A percentile compares a stretch with the other conserved stretches of the same genome.
phyloP scores from a whole-genome alignment of 1,140 invertebrate species.

The Lasioglossum baleicum region DNA sequence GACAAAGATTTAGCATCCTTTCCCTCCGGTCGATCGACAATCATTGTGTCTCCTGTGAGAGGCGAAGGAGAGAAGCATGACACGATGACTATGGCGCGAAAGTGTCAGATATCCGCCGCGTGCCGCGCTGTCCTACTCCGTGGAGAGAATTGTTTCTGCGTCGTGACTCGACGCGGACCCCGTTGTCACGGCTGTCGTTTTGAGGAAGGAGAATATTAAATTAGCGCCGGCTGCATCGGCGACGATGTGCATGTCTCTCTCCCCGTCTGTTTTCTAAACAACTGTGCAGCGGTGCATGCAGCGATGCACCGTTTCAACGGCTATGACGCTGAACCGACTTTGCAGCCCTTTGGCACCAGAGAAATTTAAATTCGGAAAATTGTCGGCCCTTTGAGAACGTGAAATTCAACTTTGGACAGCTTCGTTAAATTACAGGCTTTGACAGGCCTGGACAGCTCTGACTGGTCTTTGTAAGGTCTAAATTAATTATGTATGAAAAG shows the following conservation, averaged over 20 bases:
- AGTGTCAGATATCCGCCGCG: constrained; percentile 54
- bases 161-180: constrained; percentile 63
- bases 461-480: too few species aligned
- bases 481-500: too few species aligned
- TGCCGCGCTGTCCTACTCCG: constrained; percentile 44
- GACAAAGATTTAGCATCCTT: too few species aligned
- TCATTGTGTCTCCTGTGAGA: not conserved
- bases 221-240: constrained; percentile 55
- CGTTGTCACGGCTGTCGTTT: constrained; percentile 65
- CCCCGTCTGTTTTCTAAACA: constrained; percentile 40
- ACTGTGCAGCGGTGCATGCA: constrained; percentile 14
- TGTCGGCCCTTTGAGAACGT: too few species aligned
- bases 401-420: too few species aligned
- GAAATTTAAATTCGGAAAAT: too few species aligned
- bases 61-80: constrained; percentile 29
- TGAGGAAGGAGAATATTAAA: constrained; percentile 65
- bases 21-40: not conserved
- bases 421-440: too few species aligned
- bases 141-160: constrained; percentile 65
- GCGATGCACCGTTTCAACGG: too few species aligned
- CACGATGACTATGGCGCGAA: constrained; percentile 29
- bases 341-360: too few species aligned
- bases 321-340: too few species aligned
- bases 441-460: too few species aligned
- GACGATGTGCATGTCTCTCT: constrained; percentile 22